Evolutionary conservation across 2,113 vertebrate genomes (phyloP).

Genomic region (Smithornis capensis): DNA sequence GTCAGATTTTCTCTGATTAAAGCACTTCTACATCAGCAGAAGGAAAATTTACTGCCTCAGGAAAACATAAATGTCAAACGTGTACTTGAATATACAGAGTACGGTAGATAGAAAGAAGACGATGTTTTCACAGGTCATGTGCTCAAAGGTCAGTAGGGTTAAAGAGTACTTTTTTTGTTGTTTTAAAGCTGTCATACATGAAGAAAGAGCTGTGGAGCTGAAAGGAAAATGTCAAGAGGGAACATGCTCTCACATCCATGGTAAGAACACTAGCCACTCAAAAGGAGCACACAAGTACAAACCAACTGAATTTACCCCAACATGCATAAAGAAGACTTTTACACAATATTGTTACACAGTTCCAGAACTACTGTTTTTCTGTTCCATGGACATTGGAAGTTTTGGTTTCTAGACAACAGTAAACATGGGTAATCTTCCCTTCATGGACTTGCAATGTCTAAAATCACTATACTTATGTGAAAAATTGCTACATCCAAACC

Average conservation of each 20-base stretch:
- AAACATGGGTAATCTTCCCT: background rate
- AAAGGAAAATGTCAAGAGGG: background rate
- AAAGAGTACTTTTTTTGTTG: slow-evolving; percentile 11
- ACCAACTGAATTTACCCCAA: background rate
- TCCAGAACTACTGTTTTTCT: background rate
- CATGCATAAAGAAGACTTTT: background rate
- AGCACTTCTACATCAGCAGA: slow-evolving; percentile 7
- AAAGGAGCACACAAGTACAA: background rate
- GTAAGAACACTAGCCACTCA: background rate
- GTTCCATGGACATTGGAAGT: background rate
- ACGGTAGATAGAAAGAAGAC: slow-evolving; percentile 44
- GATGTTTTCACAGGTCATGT: slow-evolving; percentile 48
- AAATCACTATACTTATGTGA: fast-evolving
- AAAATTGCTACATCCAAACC: background rate
- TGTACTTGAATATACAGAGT: slow-evolving; percentile 41
- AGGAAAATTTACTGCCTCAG: slow-evolving; percentile 43
- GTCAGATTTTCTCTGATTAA: slow-evolving; percentile 58
- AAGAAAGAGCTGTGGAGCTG: background rate
- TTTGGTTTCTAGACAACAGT: background rate
- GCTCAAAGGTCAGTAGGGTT: slow-evolving; percentile 25
- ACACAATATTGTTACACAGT: background rate
- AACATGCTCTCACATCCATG: background rate
- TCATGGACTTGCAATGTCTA: background rate
- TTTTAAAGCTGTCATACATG: slow-evolving; percentile 38
- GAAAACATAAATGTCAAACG: slow-evolving; percentile 59